Evolutionary conservation across 2,113 vertebrate genomes (phyloP).

Genomic region (Saguinus imperator): DNA sequence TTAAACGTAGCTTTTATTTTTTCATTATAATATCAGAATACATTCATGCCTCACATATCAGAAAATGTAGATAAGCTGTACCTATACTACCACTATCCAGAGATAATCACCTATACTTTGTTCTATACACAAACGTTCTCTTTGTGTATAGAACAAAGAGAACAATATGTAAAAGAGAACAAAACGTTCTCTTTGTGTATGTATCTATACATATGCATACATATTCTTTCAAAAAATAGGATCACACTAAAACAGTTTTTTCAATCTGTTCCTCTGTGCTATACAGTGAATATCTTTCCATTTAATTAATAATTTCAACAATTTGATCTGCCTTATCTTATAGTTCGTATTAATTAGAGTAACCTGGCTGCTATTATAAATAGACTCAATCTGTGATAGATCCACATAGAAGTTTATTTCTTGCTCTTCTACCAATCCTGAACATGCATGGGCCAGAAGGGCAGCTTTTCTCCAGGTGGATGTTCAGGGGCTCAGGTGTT

Average conservation of each 20-base stretch:
- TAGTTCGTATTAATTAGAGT: neutral
- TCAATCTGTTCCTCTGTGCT: neutral
- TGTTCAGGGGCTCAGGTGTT: too few species aligned
- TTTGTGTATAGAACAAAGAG: neutral
- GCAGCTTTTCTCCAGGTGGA: neutral
- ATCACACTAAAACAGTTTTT: neutral
- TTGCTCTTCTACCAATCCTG: neutral
- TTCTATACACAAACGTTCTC: constrained; percentile 12
- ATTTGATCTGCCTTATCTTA: neutral
- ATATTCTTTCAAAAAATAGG: constrained; percentile 26
- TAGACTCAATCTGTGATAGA: neutral
- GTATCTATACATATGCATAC: neutral
- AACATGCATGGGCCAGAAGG: neutral
- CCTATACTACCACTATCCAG: neutral
- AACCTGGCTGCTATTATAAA: neutral
- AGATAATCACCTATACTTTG: neutral
- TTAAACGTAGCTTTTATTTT: neutral
- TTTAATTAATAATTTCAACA: constrained; percentile 10
- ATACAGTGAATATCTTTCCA: neutral
- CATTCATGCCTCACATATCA: neutral
- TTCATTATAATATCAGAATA: neutral
- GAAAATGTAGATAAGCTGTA: constrained; percentile 9
- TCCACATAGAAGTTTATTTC: neutral
- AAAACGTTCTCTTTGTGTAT: constrained; percentile 21
- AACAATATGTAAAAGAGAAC: neutral